phyloP scores from a whole-genome alignment of 2,797 vertebrate genomes.

The Etheostoma perlongum region DNA sequence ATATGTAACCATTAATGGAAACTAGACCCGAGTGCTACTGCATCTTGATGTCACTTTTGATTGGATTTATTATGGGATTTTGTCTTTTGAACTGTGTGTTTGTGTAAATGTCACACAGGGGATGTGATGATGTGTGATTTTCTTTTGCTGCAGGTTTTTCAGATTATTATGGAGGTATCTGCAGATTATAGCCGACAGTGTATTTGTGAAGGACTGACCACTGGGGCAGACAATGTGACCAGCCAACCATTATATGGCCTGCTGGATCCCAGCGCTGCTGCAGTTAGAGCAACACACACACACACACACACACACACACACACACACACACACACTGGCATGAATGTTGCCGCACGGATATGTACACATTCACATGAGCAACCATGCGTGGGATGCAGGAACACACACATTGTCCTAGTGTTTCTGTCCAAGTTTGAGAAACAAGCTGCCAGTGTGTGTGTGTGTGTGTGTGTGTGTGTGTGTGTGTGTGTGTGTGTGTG shows the following conservation, averaged over 20 bases:
- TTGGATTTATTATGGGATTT: not conserved
- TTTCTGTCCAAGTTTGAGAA: constrained; percentile 33
- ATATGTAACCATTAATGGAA: not conserved
- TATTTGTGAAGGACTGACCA: constrained; percentile 62
- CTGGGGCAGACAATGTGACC: constrained; percentile 74
- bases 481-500: not conserved
- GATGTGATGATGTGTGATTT: not conserved
- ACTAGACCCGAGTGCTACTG: not conserved
- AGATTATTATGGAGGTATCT: constrained; percentile 65
- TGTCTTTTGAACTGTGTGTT: not conserved
- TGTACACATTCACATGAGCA: constrained; percentile 52
- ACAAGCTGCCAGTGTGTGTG: not conserved
- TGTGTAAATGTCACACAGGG: not conserved
- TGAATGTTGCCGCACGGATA: constrained; percentile 27
- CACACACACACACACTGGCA: constrained; percentile 12
- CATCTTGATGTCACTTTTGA: not conserved
- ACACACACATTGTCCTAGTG: constrained; percentile 43
- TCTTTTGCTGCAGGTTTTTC: constrained; percentile 34
- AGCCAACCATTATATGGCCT: constrained; percentile 75
- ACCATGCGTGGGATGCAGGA: constrained; percentile 36
- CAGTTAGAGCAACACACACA: constrained; percentile 18
- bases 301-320: constrained; percentile 34
- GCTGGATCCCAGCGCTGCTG: constrained; percentile 60
- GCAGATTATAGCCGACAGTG: constrained; percentile 63
- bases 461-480: not conserved